Evolutionary conservation across 2,888 invertebrate species (phyloP).

Genomic region (Choristoneura rosaceana): DNA sequence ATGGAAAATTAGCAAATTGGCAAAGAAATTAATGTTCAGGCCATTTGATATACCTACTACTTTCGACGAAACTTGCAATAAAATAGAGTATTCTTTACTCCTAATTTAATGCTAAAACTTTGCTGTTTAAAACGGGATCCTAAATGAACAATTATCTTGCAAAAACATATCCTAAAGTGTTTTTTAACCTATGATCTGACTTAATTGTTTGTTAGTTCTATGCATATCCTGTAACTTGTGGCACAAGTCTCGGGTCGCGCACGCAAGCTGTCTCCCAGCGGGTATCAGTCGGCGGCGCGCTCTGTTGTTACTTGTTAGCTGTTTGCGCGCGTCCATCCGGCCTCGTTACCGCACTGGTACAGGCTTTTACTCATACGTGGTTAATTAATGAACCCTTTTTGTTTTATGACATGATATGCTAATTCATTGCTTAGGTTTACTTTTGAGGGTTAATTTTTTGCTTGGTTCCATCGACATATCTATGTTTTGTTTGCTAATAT

Average conservation of each 20-base stretch:
- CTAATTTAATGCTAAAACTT: no score
- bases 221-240: slow-evolving; percentile 56
- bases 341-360: slow-evolving; percentile 42
- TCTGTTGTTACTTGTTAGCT: slow-evolving; percentile 43
- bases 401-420: slow-evolving; percentile 7
- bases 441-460: background rate
- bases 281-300: slow-evolving; percentile 67
- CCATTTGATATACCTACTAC: no score
- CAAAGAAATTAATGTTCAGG: no score
- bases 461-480: background rate
- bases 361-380: slow-evolving; percentile 32
- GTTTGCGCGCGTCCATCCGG: slow-evolving; percentile 43
- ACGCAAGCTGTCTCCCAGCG: slow-evolving; percentile 79
- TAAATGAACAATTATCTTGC: no score
- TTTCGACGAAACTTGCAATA: no score
- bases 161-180: no score
- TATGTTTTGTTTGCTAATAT: background rate
- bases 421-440: background rate
- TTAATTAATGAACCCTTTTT: slow-evolving; percentile 32
- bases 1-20: no score
- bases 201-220: slow-evolving; percentile 37
- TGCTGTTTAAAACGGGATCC: no score
- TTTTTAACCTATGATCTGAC: background rate
- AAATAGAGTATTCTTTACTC: no score
- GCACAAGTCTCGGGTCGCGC: slow-evolving; percentile 56